Conservation (phyloP, 1,140 invertebrate species). For the Trigoniulus corallinus region DNA sequence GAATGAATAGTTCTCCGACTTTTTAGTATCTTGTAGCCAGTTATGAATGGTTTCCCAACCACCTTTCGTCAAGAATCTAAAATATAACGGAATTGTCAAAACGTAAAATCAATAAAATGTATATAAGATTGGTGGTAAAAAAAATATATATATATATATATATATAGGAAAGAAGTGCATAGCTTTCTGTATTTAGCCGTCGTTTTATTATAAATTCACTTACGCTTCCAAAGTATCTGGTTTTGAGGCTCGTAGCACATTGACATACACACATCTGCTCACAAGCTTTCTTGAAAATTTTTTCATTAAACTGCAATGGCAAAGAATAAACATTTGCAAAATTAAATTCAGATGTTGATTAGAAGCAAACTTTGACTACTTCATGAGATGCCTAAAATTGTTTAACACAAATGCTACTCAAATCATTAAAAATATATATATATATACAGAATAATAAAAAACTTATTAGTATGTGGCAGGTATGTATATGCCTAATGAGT, state of each 20-base stretch:
- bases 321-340: conserved; percentile 13
- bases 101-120: no score
- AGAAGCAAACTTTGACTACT: no score
- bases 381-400: no score
- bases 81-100: conserved; percentile 17
- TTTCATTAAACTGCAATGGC: conserved; percentile 69
- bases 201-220: conserved; percentile 18
- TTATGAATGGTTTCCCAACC: conserved; percentile 75
- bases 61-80: conserved; percentile 67
- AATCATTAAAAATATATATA: no score
- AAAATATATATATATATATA: conserved; percentile 7
- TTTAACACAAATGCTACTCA: no score
- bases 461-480: no score
- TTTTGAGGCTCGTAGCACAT: conserved; percentile 79
- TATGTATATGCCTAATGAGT: no score
- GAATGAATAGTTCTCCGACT: conserved; percentile 64
- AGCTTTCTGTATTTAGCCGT: neutral
- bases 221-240: conserved; percentile 59
- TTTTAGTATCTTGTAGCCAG: conserved; percentile 73
- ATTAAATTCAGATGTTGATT: neutral
- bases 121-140: no score
- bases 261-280: conserved; percentile 86
- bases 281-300: conserved; percentile 91
- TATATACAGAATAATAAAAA: no score
- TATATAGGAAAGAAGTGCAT: conserved; percentile 20